Percentiles rank a stretch among this genome's conserved stretches.
phyloP scores from a whole-genome alignment of 2,888 invertebrate genomes.

The Gerris lacustris region DNA sequence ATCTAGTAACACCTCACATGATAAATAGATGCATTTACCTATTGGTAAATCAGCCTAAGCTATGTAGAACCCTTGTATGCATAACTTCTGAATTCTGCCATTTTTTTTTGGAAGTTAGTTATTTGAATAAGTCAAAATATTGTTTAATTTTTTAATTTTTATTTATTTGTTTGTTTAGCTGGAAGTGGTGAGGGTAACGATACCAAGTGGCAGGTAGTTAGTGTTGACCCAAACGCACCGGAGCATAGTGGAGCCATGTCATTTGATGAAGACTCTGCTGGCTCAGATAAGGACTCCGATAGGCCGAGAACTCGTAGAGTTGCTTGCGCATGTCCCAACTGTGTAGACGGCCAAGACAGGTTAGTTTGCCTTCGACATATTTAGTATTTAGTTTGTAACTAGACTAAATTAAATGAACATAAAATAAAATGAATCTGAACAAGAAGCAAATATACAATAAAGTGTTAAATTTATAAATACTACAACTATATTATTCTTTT shows the following conservation, averaged over 20 bases:
- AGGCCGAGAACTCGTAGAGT: slow-evolving; percentile 50
- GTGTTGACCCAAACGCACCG: slow-evolving; percentile 37
- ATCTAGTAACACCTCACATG: too few species aligned
- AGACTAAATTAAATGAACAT: neutral
- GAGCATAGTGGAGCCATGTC: slow-evolving; percentile 25
- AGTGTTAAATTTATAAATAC: too few species aligned
- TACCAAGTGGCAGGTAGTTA: slow-evolving; percentile 26
- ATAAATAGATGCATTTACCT: too few species aligned
- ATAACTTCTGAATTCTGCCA: too few species aligned
- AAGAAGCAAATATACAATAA: neutral
- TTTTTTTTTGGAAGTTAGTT: too few species aligned
- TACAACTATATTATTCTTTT: too few species aligned
- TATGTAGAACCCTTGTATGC: too few species aligned
- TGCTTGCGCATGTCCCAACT: slow-evolving; percentile 96
- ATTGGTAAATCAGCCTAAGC: too few species aligned
- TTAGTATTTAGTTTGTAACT: neutral
- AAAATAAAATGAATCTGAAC: neutral
- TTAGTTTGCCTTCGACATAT: slow-evolving; percentile 33
- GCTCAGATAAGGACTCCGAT: slow-evolving; percentile 20
- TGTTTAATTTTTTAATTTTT: too few species aligned
- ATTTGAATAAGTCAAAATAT: too few species aligned
- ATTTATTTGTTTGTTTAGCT: too few species aligned
- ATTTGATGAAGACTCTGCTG: slow-evolving; percentile 26
- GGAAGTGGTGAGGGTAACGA: slow-evolving; percentile 13
- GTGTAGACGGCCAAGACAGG: slow-evolving; percentile 69